These are phyloP conservation scores for Ateles fusciceps DNA, from an alignment of 2,797 vertebrate genomes.

Conservation along the genomic window DNA sequence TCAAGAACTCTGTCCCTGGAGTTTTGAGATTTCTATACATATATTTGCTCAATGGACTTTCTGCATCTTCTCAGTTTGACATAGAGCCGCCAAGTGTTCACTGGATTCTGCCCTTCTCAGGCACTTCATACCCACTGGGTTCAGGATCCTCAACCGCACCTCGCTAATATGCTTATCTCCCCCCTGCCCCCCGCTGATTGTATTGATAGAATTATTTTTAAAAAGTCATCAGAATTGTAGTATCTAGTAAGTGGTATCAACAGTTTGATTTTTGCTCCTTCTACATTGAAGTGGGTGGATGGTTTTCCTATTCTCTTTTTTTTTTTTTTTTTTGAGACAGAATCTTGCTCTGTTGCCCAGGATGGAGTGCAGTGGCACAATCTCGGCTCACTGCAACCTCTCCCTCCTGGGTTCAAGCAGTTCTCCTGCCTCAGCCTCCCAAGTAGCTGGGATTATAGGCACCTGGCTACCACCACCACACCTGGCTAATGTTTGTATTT, in stretches of 20 bases:
- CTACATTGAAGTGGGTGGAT: not conserved
- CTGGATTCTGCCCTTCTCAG: not conserved
- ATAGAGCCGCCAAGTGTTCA: not conserved
- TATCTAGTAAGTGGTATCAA: not conserved
- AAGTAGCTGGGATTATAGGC: not conserved
- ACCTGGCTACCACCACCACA: not conserved
- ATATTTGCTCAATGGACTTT: not conserved
- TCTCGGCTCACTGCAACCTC: not conserved
- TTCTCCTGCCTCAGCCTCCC: not conserved
- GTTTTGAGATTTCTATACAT: not conserved
- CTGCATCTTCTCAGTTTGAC: not conserved
- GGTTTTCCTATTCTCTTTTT: not conserved
- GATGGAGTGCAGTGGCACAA: not conserved
- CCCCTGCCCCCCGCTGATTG: not conserved
- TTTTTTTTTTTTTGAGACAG: accelerated
- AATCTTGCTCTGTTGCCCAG: not conserved
- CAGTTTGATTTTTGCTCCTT: not conserved
- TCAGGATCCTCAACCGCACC: constrained; percentile 40
- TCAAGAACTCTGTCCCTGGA: not conserved
- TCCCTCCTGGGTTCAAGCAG: not conserved
- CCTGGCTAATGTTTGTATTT: not conserved
- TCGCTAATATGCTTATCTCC: constrained; percentile 39
- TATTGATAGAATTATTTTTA: not conserved
- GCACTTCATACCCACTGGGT: not conserved
- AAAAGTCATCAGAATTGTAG: not conserved